These are phyloP conservation scores for Argynnis bischoffii DNA, from an alignment of 2,888 invertebrate genomes.

Conservation along the genomic window DNA sequence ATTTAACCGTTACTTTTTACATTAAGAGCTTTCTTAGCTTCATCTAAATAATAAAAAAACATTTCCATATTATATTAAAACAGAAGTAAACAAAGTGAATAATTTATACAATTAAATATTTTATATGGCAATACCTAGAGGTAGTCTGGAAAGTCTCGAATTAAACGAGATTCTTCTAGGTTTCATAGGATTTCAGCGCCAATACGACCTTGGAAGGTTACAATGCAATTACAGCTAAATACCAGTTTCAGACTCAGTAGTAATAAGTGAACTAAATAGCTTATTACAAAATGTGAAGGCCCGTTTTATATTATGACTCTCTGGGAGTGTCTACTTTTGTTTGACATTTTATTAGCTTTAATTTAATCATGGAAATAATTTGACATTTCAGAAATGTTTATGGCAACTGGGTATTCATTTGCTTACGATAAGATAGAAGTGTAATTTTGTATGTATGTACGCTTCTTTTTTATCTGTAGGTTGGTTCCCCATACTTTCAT, in stretches of 20 bases:
- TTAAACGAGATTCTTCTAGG: too few species aligned
- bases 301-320: conserved; percentile 13
- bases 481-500: too few species aligned
- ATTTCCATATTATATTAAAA: background rate
- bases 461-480: too few species aligned
- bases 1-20: too few species aligned
- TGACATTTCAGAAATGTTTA: conserved; percentile 23
- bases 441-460: too few species aligned
- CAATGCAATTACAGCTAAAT: background rate
- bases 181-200: too few species aligned
- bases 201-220: background rate
- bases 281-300: conserved; percentile 9
- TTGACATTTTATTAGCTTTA: conserved; percentile 29
- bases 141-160: too few species aligned
- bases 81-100: background rate
- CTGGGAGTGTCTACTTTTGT: conserved; percentile 14
- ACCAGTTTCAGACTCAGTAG: conserved; percentile 5
- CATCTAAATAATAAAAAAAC: background rate
- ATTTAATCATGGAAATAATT: conserved; percentile 27
- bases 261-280: conserved; percentile 13
- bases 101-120: too few species aligned
- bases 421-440: too few species aligned
- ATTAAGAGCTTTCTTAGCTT: too few species aligned
- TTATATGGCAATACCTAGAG: too few species aligned
- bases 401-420: conserved; percentile 15